phyloP scores from a whole-genome alignment of 2,113 vertebrate species.

The Cyanoderma ruficeps region DNA sequence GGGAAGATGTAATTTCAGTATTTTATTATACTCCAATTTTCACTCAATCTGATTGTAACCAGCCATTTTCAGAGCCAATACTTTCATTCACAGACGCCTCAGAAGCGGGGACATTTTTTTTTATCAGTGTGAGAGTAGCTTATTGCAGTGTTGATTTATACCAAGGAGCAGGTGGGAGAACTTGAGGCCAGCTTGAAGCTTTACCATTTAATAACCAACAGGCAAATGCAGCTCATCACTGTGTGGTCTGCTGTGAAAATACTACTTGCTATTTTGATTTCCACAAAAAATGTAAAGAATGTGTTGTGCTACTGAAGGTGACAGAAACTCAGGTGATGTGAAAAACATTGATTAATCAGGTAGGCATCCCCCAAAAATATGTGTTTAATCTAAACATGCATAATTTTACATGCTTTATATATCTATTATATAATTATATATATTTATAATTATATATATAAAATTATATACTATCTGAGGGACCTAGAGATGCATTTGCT shows the following conservation, averaged over 20 bases:
- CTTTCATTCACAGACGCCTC: background rate
- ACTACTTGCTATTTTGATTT: background rate
- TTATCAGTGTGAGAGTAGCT: background rate
- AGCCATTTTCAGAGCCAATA: conserved; percentile 24
- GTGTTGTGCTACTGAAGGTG: background rate
- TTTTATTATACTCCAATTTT: conserved; percentile 48
- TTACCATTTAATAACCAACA: conserved; percentile 16
- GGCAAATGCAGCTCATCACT: background rate
- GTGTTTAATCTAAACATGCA: background rate
- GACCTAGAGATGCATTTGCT: background rate
- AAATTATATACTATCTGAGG: background rate
- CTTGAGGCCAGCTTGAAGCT: conserved; percentile 22
- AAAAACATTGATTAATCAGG: background rate
- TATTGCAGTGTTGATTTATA: conserved; percentile 39
- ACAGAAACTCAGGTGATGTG: background rate
- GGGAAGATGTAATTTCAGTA: conserved; percentile 42
- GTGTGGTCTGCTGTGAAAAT: background rate
- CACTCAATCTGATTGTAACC: conserved; percentile 37
- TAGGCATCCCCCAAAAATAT: background rate
- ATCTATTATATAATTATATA: no score
- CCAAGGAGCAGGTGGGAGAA: conserved; percentile 28
- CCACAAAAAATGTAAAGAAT: background rate
- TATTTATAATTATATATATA: no score
- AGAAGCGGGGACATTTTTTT: background rate
- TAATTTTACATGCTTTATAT: background rate